Evolutionary conservation across 2,888 invertebrate species (phyloP).

Genomic region (Lasioglossum villosulum): DNA sequence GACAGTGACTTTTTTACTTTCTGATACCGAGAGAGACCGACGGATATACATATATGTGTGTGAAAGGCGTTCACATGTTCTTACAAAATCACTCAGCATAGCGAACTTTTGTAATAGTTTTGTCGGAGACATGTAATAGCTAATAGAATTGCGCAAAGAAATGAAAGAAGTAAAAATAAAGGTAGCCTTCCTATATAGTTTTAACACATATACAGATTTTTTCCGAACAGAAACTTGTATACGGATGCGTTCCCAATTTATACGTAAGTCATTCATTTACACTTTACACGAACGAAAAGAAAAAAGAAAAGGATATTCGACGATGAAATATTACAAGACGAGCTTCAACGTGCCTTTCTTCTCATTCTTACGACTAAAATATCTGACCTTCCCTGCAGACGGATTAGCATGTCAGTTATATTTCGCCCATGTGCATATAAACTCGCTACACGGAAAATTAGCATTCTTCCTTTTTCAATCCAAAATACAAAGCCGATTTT

Average conservation of each 20-base stretch:
- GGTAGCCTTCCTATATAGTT: conserved; percentile 75
- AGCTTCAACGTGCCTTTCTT: conserved; percentile 38
- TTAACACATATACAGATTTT: conserved; percentile 67
- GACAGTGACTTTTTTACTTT: conserved; percentile 59
- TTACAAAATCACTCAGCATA: conserved; percentile 54
- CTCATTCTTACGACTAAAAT: conserved; percentile 21
- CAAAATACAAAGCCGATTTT: neutral
- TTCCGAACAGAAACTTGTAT: conserved; percentile 38
- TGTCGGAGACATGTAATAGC: conserved; percentile 70
- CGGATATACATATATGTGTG: conserved; percentile 10
- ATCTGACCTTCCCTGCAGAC: conserved; percentile 15
- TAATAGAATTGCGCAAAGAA: conserved; percentile 68
- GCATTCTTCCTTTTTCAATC: conserved; percentile 16
- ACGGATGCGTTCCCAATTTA: conserved; percentile 9
- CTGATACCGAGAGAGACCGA: conserved; percentile 25
- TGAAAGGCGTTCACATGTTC: conserved; percentile 38
- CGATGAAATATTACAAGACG: conserved; percentile 37
- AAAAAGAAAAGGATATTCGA: neutral
- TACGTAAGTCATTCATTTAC: conserved; percentile 7
- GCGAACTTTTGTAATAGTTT: conserved; percentile 70
- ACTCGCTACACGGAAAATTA: conserved; percentile 4
- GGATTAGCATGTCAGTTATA: conserved; percentile 27
- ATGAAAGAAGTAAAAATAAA: conserved; percentile 69
- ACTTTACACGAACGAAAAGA: neutral
- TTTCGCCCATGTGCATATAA: neutral